Base-by-base conservation (phyloP, 2,113 vertebrate species). In the Pluvianellus socialis region DNA sequence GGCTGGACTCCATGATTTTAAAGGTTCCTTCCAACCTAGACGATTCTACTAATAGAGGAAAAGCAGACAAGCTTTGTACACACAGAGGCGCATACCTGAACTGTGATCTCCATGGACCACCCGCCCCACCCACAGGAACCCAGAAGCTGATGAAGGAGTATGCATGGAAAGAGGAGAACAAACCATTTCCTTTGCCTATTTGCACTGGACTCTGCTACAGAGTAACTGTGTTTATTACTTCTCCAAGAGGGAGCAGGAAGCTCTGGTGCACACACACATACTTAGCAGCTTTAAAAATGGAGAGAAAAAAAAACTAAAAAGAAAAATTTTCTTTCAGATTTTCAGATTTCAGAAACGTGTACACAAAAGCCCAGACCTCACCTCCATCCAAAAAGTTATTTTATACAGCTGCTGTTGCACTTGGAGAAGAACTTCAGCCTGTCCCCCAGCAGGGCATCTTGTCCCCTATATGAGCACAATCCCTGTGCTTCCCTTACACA, bases 171-270 rank as follows among this genome's bases (percentile, higher is more conserved):
- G 62, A 80, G 30, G 15, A 73, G 22, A 88, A 85, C 16, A 67
- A 79, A 68, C 24, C 33, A 56, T 28, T 73, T 75, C 44, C 79
- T 93, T 88, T 90, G 88, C 61, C 81, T 93, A 63, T 58, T 76
- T 88, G 79, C 82, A 40, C 74, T 76, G 58, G 58, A 59, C 35
- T 68, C 67, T 92, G 61, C 49, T 61, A 50, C 13, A 90, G 66
- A 72, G 33, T 38, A 30, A 65, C 52, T 55, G n/a, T 38, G 30
- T 49, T 81, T 56, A 73, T 44, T 62, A 44, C 32, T 71, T 68
- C 40, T 61, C 70, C 62, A 68, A 38, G 68, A 90, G 42, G 47
- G 22, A 86, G 40, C 28, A 63, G 70, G 42, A 82, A 58, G 67
- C 63, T 79, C 67, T 70, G 45, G 19, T 23, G 19, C 55, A 66